phyloP scores from a whole-genome alignment of 2,888 invertebrate species.

The Pocota personata region DNA sequence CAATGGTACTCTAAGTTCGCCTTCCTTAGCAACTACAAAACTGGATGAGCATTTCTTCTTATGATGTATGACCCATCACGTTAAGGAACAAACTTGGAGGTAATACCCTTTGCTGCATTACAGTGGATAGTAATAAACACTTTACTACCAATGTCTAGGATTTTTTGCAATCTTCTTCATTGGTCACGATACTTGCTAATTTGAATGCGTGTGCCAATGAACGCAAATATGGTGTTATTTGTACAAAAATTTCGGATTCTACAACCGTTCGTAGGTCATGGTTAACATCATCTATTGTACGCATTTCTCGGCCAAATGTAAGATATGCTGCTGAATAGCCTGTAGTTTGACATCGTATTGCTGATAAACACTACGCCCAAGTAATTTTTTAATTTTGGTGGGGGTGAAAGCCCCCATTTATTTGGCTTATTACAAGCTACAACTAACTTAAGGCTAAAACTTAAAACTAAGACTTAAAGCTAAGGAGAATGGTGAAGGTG shows the following conservation, averaged over 20 bases:
- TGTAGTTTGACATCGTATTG: neutral
- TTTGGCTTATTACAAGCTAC: too few relatives aligned
- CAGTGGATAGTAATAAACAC: neutral
- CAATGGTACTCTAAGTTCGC: too few relatives aligned
- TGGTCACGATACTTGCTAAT: neutral
- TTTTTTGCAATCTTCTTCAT: neutral
- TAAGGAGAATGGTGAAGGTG: too few relatives aligned
- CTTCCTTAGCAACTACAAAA: too few relatives aligned
- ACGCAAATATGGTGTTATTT: conserved; percentile 15
- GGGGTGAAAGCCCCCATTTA: too few relatives aligned
- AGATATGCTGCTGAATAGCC: conserved; percentile 3
- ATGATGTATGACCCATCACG: neutral
- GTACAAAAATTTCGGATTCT: conserved; percentile 3
- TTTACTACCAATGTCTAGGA: neutral
- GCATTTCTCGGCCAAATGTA: conserved; percentile 6
- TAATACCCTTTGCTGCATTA: neutral
- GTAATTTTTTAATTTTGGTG: too few relatives aligned
- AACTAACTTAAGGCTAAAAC: too few relatives aligned
- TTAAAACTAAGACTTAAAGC: too few relatives aligned
- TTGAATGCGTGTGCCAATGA: conserved; percentile 36
- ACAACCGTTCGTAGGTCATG: neutral
- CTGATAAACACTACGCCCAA: neutral
- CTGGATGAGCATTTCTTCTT: conserved; percentile 6
- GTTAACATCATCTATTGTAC: neutral
- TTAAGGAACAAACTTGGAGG: neutral